Evolutionary conservation across 53 echinoderm and acorn worm species (phyloP), one percentile per base, ranked within the genome.

Genomic region (Paracentrotus lividus): DNA sequence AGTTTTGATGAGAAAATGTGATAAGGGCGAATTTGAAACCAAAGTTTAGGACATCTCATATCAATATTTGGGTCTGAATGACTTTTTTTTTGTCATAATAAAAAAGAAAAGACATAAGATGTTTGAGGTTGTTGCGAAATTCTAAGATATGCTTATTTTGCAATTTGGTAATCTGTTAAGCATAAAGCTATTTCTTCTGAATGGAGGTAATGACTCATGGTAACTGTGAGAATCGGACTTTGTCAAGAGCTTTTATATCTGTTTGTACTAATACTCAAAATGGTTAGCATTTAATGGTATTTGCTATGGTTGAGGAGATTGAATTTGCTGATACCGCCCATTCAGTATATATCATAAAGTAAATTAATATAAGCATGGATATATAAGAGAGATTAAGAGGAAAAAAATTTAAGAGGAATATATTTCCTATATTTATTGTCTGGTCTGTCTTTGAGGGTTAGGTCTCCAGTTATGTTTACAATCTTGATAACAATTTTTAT

Each of bases 161-260:
- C 81, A 45, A 81, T 81, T n/a, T n/a, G n/a, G n/a, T n/a, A n/a
- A n/a, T n/a, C n/a, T n/a, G n/a, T n/a, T 47, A 10, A 14, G 20
- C 6, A 72, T 21, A 6, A 72, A 72, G 81, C 47, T 1, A 47
- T 45, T 26, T n/a, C 77, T 77, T 81, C 8, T 81, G 81, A 81
- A 81, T 81, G 45, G 10, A 40, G 77, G 13, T 77, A 21, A 26
- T 81, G 47, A 81, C 49, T 81, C 81, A 77, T 21, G 6, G 23
- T 8, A 20, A 21, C 20, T 47, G 49, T 81, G 81, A 24, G 81
- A 81, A 81, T 47, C 47, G 81, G 20, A 81, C 81, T 81, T 81
- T 81, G 81, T 26, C 0, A n/a, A n/a, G 26, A n/a, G 27, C 81
- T 45, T 26, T 18, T 26, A 81, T 34, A 26, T 47, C 45, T 9